These are phyloP conservation scores for Myrmecophaga tridactyla DNA, from an alignment of 2,113 vertebrate species.

Conservation along the genomic window DNA sequence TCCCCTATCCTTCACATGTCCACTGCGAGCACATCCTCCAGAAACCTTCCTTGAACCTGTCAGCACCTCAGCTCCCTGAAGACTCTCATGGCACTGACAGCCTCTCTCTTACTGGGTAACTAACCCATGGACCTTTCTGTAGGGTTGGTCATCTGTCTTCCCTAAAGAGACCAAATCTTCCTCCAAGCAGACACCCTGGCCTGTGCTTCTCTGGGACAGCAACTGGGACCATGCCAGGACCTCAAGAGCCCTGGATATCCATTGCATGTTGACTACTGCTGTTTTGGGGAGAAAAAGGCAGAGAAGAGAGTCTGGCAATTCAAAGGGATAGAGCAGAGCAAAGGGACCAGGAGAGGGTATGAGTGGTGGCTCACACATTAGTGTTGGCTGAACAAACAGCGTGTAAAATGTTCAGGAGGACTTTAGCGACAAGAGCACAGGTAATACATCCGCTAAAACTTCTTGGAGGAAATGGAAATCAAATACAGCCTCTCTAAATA, in stretches of 20 bases:
- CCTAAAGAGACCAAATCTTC: neutral
- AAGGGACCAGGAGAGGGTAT: neutral
- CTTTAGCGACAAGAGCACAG: neutral
- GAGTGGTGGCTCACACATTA: neutral
- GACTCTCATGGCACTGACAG: no score
- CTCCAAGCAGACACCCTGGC: neutral
- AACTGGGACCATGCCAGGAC: accelerated
- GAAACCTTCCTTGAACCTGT: neutral
- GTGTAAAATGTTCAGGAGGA: no score
- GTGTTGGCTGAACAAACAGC: neutral
- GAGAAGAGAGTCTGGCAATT: neutral
- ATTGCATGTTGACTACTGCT: neutral
- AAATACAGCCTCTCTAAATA: neutral
- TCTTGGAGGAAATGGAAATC: neutral
- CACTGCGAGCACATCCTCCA: neutral
- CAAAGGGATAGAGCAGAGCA: neutral
- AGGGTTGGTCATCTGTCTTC: neutral
- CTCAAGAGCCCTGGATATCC: no score
- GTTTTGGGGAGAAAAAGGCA: neutral
- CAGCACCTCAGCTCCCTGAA: neutral
- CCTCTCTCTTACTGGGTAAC: neutral
- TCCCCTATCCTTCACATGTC: neutral
- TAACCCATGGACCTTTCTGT: neutral
- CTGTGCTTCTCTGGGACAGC: neutral
- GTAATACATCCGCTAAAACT: neutral